Evolutionary conservation across 2,113 vertebrate genomes (phyloP), one percentile per base, ranked within the genome.

Genomic region (Laticauda laticaudata): DNA sequence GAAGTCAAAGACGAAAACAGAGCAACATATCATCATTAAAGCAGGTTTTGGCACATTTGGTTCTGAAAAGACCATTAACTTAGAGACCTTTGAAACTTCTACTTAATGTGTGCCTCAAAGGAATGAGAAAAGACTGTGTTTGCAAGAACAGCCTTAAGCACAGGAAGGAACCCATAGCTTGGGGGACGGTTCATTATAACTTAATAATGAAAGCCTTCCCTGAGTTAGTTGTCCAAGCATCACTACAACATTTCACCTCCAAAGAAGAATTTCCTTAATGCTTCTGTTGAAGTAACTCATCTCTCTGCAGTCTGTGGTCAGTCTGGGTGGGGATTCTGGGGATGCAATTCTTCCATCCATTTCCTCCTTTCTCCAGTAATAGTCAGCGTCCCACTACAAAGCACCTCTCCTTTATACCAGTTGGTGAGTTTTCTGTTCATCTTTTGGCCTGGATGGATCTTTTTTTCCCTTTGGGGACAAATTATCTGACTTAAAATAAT

Each of bases 1-100:
- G 59, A 88, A 91, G 81, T 87, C 91, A 59, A 86, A 91, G 48
- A 92, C 23, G 29, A 75, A 92, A 88, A 69, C 45, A 88, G 57
- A 88, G 54, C 59, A 64, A 92, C 85, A 53, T 51, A 92, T 88
- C 86, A 88, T 75, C 57, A 92, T 88, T 55, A 91, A 45, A 88
- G 48, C 89, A 12, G n/a, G 53, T 55, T 45, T 45, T 87, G 56
- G n/a, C 89, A 87, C 89, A 43, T 53, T 54, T 87, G 85, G 56
- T 87, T 87, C 89, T 87, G 89, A 64, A 91, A 87, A 87, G 48
- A 51, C 86, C 26, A 75, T 89, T 88, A 88, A 87, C 11, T 29
- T 88, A 48, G 89, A 88, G 57, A 48, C 88, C 61, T 90, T 86
- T 90, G 43, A 51, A 90, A 56, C 86, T 48, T 75, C 86, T 11